phyloP scores from a whole-genome alignment of 2,113 vertebrate species.

The Microtus richardsoni region DNA sequence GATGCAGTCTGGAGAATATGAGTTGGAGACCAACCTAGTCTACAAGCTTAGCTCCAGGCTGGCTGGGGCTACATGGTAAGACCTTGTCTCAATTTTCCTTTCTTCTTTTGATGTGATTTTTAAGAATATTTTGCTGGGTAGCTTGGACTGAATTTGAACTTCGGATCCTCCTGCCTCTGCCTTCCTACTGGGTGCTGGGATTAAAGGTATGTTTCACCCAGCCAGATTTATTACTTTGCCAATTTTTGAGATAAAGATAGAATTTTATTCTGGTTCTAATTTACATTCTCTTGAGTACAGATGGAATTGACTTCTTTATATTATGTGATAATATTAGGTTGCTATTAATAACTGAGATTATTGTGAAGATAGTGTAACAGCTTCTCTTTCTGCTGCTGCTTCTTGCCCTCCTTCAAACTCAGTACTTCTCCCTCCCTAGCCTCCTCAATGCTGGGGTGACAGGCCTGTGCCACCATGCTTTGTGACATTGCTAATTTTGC shows the following conservation, averaged over 20 bases:
- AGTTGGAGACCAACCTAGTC: neutral
- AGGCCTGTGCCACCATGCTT: neutral
- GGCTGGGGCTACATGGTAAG: neutral
- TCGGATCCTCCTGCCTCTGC: neutral
- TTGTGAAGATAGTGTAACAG: neutral
- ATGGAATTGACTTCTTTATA: neutral
- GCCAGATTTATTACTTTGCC: neutral
- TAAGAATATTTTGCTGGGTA: neutral
- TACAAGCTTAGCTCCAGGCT: neutral
- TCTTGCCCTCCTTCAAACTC: neutral
- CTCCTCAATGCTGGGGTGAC: neutral
- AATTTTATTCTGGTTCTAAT: neutral
- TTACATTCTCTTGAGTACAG: neutral
- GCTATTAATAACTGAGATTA: neutral
- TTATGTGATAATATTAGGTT: neutral
- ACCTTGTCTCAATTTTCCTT: neutral
- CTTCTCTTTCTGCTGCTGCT: neutral
- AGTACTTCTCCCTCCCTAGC: too few species aligned
- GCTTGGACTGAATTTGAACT: neutral
- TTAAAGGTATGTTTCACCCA: neutral
- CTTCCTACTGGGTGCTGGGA: neutral
- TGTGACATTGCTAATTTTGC: neutral
- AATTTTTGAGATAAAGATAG: neutral
- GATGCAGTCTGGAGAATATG: neutral
- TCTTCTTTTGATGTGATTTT: neutral